Evolutionary conservation across 2,888 invertebrate genomes (phyloP).

Genomic region (Drosophila mimica): DNA sequence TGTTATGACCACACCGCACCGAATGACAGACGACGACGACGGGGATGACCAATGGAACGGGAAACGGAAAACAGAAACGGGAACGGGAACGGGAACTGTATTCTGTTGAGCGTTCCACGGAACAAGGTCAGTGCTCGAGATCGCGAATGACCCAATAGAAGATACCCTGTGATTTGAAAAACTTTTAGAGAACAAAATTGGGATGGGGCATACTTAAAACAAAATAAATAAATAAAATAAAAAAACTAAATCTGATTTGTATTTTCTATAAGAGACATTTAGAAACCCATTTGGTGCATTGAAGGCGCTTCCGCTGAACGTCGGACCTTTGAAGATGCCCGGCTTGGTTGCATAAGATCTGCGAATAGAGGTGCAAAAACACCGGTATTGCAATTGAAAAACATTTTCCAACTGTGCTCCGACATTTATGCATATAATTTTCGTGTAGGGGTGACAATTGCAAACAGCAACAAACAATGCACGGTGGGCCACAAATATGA

Average conservation of each 20-base stretch:
- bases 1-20: constrained; percentile 79
- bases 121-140: constrained; percentile 41
- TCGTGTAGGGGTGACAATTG: constrained; percentile 47
- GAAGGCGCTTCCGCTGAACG: constrained; percentile 45
- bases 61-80: constrained; percentile 5
- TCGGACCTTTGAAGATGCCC: constrained; percentile 8
- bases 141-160: not conserved
- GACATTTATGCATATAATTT: constrained; percentile 74
- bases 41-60: constrained; percentile 25
- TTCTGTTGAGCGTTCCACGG: constrained; percentile 15
- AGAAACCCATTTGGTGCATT: constrained; percentile 23
- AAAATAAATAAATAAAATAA: not conserved
- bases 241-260: not conserved
- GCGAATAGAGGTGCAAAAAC: not conserved
- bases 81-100: constrained; percentile 8
- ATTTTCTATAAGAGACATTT: not conserved
- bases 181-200: not conserved
- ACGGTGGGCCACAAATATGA: constrained; percentile 73
- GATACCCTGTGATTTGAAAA: not conserved
- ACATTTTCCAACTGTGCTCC: constrained; percentile 45
- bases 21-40: constrained; percentile 67
- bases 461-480: constrained; percentile 60
- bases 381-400: constrained; percentile 4
- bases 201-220: too few relatives aligned
- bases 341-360: constrained; percentile 40